Conservation (phyloP, 2,888 invertebrate genomes). For the Morpho achilles region DNA sequence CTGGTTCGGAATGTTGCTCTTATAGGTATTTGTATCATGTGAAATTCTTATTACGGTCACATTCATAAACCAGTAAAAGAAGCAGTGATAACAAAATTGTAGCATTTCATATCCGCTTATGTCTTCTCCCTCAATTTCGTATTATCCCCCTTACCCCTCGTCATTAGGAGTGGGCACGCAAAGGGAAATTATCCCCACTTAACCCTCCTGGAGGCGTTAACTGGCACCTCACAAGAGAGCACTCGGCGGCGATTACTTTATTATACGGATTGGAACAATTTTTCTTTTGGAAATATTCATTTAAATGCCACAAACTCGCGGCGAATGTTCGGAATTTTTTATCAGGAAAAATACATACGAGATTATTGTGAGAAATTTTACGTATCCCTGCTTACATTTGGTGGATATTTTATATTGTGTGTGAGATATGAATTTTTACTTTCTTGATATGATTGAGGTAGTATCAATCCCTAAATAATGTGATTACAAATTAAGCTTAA, state of each 20-base stretch:
- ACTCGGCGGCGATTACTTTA: constrained; percentile 70
- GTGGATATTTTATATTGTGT: too few relatives aligned
- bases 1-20: too few relatives aligned
- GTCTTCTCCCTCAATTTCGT: constrained; percentile 31
- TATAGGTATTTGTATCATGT: too few relatives aligned
- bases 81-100: constrained; percentile 21
- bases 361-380: background rate
- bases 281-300: constrained; percentile 49
- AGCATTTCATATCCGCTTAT: constrained; percentile 28
- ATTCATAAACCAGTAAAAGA: constrained; percentile 1
- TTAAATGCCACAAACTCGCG: constrained; percentile 21
- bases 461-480: too few relatives aligned
- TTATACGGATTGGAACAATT: constrained; percentile 70
- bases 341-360: constrained; percentile 12
- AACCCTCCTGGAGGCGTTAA: constrained; percentile 77
- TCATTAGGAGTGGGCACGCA: constrained; percentile 74
- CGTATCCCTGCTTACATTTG: too few relatives aligned
- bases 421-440: too few relatives aligned
- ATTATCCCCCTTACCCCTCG: constrained; percentile 39
- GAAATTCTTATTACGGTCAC: too few relatives aligned
- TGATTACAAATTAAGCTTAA: too few relatives aligned
- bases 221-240: constrained; percentile 74
- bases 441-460: too few relatives aligned
- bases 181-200: constrained; percentile 78
- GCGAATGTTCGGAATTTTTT: constrained; percentile 8